A percentile compares a stretch with the other conserved stretches of the same genome.
These are phyloP conservation scores for Prenolepis imparis DNA, from an alignment of 2,888 invertebrate species.

Conservation along the genomic window DNA sequence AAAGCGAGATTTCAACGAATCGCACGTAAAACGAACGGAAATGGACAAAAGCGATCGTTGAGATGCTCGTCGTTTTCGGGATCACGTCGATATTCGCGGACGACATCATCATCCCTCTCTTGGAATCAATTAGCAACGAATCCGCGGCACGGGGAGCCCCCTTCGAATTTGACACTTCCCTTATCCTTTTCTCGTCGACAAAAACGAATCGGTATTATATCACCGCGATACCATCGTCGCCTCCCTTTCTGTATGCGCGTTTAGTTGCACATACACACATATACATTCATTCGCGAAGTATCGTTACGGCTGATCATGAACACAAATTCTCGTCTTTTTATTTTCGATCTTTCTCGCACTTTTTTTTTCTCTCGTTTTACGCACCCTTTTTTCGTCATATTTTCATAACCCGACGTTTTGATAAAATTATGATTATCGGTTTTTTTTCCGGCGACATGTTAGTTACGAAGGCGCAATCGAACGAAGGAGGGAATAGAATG, in stretches of 20 bases:
- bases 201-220: constrained; percentile 19
- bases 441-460: background rate
- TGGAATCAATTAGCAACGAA: constrained; percentile 38
- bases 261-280: background rate
- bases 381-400: background rate
- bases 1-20: constrained; percentile 29
- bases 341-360: background rate
- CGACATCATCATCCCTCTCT: constrained; percentile 1
- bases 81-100: constrained; percentile 25
- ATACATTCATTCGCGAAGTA: background rate
- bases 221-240: background rate
- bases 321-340: background rate
- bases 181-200: constrained; percentile 30
- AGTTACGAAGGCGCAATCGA: constrained; percentile 15
- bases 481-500: constrained; percentile 36
- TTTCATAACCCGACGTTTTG: constrained; percentile 8
- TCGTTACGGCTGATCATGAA: background rate
- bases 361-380: background rate
- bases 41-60: constrained; percentile 5
- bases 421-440: constrained; percentile 3
- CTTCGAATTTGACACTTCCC: constrained; percentile 47
- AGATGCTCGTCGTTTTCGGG: constrained; percentile 8
- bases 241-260: constrained; percentile 24
- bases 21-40: background rate
- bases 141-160: background rate